Evolutionary conservation across 2,888 invertebrate genomes (phyloP), one percentile per base, ranked within the genome.

Genomic region (Acrobasis repandana): DNA sequence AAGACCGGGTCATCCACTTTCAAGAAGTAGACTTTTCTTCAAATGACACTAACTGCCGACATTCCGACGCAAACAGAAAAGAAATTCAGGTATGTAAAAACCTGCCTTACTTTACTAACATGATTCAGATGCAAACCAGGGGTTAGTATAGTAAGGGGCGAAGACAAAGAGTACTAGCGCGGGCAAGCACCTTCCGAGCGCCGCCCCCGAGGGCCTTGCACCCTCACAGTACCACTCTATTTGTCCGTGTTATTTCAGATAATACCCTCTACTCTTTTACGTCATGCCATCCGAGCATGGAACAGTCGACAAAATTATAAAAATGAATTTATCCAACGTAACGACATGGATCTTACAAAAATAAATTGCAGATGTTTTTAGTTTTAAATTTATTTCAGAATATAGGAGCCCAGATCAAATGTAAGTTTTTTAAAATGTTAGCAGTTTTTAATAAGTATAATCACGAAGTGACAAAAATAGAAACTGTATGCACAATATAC

Each of bases 151-250:
- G 56, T 38, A 60, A 62, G 66, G 66, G 65, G 67, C 52, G 56
- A 65, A 79, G 79, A 88, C 86, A 88, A 88, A 85, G 83, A 80
- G 77, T 82, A 77, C 81, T 83, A 77, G 76, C 65, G 70, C 75
- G 86, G 85, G 73, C 86, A 83, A 78, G 78, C 74, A 86, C 85
- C 83, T 70, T 74, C 70, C 67, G 78, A 73, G 77, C 83, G 73
- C 72, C 79, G 81, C 82, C 85, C 85, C 80, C 72, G 68, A 78
- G 87, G 81, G 75, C 80, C 75, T 82, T 84, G 85, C 83, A 80
- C 88, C 80, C 82, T 80, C 71, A 70, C 67, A 72, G 73, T 67
- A 67, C 67, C 68, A 68, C 69, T 67, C 65, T 70, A 63, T 67
- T 66, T 65, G 61, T 71, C 69, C 74, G 76, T 74, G 75, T 75